These are phyloP conservation scores for Sinella curviseta DNA, from an alignment of 1,140 invertebrate genomes.

Conservation along the genomic window DNA sequence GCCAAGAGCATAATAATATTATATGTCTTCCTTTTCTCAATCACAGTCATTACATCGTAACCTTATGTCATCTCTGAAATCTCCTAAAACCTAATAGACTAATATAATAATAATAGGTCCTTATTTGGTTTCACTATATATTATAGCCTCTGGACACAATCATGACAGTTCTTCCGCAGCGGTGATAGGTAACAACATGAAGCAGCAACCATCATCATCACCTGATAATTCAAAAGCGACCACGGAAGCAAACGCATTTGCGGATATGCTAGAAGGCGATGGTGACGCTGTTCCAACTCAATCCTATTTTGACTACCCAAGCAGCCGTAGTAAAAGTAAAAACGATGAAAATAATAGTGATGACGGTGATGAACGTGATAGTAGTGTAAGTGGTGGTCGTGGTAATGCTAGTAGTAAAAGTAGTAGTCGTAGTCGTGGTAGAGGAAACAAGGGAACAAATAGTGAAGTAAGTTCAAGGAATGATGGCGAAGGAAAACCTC, in stretches of 20 bases:
- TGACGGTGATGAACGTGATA: slow-evolving; percentile 15
- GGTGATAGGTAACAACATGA: neutral
- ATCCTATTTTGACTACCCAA: slow-evolving; percentile 44
- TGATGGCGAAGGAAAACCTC: neutral
- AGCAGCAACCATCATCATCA: neutral
- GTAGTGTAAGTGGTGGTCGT: slow-evolving; percentile 10
- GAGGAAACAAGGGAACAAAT: slow-evolving; percentile 19
- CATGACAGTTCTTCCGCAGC: neutral
- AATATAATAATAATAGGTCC: too few relatives aligned
- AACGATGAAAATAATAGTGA: slow-evolving; percentile 11
- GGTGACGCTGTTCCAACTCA: slow-evolving; percentile 34
- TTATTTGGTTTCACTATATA: neutral
- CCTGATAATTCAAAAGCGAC: neutral
- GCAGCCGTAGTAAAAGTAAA: slow-evolving; percentile 7
- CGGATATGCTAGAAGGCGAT: slow-evolving; percentile 3
- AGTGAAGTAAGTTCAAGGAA: neutral
- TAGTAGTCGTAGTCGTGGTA: slow-evolving; percentile 33
- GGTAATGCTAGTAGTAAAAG: neutral
- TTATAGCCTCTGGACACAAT: neutral
- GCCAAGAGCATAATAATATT: too few relatives aligned
- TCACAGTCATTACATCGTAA: too few relatives aligned
- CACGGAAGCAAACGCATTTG: neutral
- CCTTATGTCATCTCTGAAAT: too few relatives aligned
- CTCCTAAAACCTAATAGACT: too few relatives aligned
- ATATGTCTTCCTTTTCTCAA: too few relatives aligned